These are phyloP conservation scores for Andrena praecox DNA, from an alignment of 2,888 invertebrate species.

Conservation along the genomic window DNA sequence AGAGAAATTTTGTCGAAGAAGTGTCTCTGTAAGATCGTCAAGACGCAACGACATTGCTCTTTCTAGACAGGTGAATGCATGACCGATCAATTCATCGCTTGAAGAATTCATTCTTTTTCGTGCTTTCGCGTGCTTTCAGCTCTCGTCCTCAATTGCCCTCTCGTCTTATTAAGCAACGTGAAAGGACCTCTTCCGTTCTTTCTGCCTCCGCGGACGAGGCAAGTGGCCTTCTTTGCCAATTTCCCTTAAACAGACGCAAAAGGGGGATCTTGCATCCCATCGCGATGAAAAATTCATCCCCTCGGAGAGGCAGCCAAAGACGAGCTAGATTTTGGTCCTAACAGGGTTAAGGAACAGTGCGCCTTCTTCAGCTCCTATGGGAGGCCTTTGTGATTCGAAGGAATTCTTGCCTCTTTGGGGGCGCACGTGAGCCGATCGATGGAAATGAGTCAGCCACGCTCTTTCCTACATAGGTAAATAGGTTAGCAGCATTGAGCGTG, in stretches of 20 bases:
- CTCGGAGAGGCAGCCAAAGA: not conserved
- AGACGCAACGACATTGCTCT: too few relatives aligned
- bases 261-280: not conserved
- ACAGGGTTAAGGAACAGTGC: not conserved
- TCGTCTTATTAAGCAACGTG: not conserved
- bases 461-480: conserved; percentile 73
- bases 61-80: too few relatives aligned
- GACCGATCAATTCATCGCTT: too few relatives aligned
- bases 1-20: too few relatives aligned
- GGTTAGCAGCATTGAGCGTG: conserved; percentile 76
- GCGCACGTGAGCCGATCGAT: conserved; percentile 56
- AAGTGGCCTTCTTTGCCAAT: not conserved
- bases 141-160: not conserved
- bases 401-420: conserved; percentile 17
- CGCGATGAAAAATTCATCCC: not conserved
- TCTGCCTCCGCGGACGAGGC: not conserved
- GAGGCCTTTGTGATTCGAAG: conserved; percentile 20
- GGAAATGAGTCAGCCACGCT: conserved; percentile 67
- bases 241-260: not conserved
- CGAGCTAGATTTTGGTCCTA: not conserved
- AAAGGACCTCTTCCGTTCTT: not conserved
- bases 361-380: not conserved
- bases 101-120: not conserved
- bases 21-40: too few relatives aligned
- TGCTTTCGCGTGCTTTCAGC: not conserved